Evolutionary conservation across 2,888 invertebrate species (phyloP), one percentile per base, ranked within the genome.

Genomic region (Miltochrista miniata): DNA sequence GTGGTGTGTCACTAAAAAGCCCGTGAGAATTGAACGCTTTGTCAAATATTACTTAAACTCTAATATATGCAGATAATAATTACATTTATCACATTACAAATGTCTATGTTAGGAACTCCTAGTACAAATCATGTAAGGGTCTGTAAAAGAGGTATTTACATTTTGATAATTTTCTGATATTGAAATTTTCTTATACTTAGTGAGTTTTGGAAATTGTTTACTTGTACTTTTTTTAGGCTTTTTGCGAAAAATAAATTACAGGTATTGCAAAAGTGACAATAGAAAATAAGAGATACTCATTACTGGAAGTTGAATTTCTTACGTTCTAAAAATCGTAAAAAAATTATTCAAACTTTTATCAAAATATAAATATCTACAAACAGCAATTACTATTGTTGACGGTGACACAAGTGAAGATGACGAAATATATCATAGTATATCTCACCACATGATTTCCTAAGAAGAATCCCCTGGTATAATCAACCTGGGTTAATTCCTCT

Each of bases 371-470:
- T 59, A 64, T 68, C 61, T 42, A 50, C 61, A 40, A 50, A 57
- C 76, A 83, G 80, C 79, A 78, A 81, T 76, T 63, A 56, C 77
- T 83, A 83, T 70, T 54, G 2, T 62, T 70, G 69, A 83, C 83
- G 83, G 75, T 31, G 31, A 31, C 8, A 31, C 31, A 10, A 31
- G 11, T 31, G 11, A n/a, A n/a, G n/a, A 31, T 31, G 11, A 31
- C 31, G 11, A 31, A 31, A 31, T 31, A 7, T 40, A 7, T 33
- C 15, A 18, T 18, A 51, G 29, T 35, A 39, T 1, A 8, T 11
- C 89, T 87, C 85, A 96, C 96, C 93, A 96, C 96, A 76, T 97
- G 96, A 63, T 95, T 93, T 24, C 97, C 97, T 34, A 97, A 85
- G 76, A 97, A 96, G 85, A 94, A 97, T 1, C 94, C 95, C 12